Base-by-base conservation (phyloP, 2,797 vertebrate species). In the Antrozous pallidus region DNA sequence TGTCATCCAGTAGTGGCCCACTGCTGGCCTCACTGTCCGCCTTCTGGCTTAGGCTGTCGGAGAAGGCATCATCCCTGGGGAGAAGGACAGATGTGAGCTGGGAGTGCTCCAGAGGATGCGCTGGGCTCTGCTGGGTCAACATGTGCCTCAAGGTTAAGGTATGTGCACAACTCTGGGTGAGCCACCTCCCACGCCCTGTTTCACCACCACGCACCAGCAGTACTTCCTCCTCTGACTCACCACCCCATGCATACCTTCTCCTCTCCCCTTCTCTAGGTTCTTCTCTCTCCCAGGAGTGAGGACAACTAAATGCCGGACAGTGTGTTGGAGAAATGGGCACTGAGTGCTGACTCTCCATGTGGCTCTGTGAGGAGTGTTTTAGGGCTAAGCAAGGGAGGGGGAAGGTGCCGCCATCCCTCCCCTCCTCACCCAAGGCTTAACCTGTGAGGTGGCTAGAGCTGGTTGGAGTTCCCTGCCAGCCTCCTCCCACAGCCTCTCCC, bases 41-140 rank as follows among this genome's bases (percentile, higher is more conserved):
- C 97, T 99, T 99, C 94, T 99, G 99, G 91, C 99, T 99, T 94
- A 99, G 94, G 96, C 97, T 98, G 97, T 99, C 99, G 0, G 99
- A 99, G 98, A 99, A 99, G 0, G 99, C 99, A 45, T 99, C 99
- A 1, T 99, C 99, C 98, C 99, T 99, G 81, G 86, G 82, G 86
- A 97, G 73, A 94, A 97, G 47, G 56, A 97, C 77, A 97, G 58
- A 31, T 0, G 2, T 22, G 80, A 97, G 40, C 38, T 26, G 51
- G 38, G 26, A 85, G 73, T 45, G 65, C 16, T 67, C 31, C 26
- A 54, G 49, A 78, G 49, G 58, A 61, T 31, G 58, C 31, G 58
- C 28, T 13, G 56, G 56, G 56, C 56, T 61, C 26, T 61, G 56
- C 88, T 3, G n/a, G 56, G 26, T 24, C 20, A n/a, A 26, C 69